Base-by-base conservation (phyloP, 2,113 vertebrate genomes). In the Pollachius pollachius region DNA sequence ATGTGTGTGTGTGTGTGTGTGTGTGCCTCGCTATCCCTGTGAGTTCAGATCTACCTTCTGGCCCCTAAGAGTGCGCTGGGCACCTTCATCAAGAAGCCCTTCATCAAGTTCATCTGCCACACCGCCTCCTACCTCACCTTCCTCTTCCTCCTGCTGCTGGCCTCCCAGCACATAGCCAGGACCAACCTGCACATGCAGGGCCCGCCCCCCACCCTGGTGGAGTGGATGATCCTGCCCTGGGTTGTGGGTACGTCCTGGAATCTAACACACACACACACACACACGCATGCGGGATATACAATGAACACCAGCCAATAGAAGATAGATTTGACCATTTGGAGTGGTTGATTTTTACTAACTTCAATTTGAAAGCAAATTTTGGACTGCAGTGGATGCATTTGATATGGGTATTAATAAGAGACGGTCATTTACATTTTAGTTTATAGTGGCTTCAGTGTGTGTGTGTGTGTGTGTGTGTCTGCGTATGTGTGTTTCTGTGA, bases 41-140 rank as follows among this genome's bases (percentile, higher is more conserved):
- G 56, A 17, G 1, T 3, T 25, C 76, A 90, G 89, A 83, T 96
- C 3, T 98, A 98, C 85, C 87, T 98, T 86, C 87, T 97, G 72
- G 96, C 96, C 70, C 96, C 96, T 15, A 96, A 95, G 86, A 97
- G 96, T 85, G 92, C 95, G 69, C 92, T 98, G 87, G 96, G 96
- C 67, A 89, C 93, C 70, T 98, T 98, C 93, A 95, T 98, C 84
- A 96, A 96, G 93, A 98, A 98, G 85, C 96, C 96, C 80, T 98
- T 98, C 92, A 98, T 98, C 89, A 98, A 98, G 90, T 98, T 98
- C 89, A 98, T 98, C 90, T 98, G 96, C 84, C 96, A 98, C 90
- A 98, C 96, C 0, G 95, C 95, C 48, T 98, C 96, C 65, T 98
- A 98, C 90, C 92, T 98, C 88, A 98, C 96, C 72, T 98, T 98